phyloP scores from a whole-genome alignment of 2,888 invertebrate species.

The Chaitophorus viminalis region DNA sequence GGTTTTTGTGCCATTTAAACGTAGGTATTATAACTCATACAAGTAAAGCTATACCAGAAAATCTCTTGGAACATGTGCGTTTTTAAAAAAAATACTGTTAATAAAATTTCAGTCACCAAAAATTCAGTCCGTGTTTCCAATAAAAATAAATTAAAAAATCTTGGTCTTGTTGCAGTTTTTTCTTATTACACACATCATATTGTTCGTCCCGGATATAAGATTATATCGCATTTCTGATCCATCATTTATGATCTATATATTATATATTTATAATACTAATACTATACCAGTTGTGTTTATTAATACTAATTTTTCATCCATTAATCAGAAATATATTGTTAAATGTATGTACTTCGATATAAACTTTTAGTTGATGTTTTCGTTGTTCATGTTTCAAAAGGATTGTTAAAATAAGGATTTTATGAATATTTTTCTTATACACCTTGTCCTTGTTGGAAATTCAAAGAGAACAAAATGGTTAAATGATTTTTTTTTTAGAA shows the following conservation, averaged over 20 bases:
- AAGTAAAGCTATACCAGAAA: neutral
- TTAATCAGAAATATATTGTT: neutral
- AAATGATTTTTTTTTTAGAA: neutral
- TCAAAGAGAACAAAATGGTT: neutral
- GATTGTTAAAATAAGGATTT: neutral
- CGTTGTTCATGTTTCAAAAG: neutral
- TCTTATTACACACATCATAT: neutral
- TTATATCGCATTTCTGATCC: neutral
- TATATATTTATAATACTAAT: neutral
- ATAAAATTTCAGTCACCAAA: neutral
- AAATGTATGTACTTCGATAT: neutral
- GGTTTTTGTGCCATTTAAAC: neutral
- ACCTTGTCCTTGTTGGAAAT: neutral
- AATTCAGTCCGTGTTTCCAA: neutral
- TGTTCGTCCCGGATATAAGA: neutral
- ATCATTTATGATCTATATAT: neutral
- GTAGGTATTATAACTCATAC: neutral
- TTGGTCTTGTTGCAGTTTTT: neutral
- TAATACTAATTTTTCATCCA: neutral
- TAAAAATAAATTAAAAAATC: neutral
- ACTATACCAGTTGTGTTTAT: neutral
- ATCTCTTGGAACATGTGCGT: neutral
- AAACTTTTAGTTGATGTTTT: neutral
- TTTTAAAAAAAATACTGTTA: neutral
- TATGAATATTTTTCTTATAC: too few relatives aligned